A percentile compares a stretch with the other conserved stretches of the same genome.
Conservation (phyloP, 2,113 vertebrate species). For the Eubucco bourcierii region DNA sequence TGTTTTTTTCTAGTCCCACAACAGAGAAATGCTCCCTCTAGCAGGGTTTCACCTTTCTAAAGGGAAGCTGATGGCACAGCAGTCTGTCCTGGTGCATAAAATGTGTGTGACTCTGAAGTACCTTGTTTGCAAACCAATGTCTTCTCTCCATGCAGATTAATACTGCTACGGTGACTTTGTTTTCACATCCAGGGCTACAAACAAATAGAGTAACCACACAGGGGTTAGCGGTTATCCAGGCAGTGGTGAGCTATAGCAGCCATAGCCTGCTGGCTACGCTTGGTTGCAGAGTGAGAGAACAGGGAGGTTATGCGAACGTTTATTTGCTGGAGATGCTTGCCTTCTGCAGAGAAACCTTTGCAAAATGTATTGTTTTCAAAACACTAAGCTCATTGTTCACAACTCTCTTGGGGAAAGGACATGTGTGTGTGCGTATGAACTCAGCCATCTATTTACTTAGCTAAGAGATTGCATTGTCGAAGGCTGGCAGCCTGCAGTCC, state of each 20-base stretch:
- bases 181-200: not conserved
- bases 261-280: not conserved
- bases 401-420: not conserved
- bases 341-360: not conserved
- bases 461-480: not conserved
- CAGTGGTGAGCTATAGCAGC: not conserved
- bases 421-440: not conserved
- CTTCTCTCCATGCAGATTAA: not conserved
- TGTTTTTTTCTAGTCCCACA: not conserved
- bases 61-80: not conserved
- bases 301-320: not conserved
- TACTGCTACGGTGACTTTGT: not conserved
- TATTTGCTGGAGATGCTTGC: not conserved
- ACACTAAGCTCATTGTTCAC: not conserved
- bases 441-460: not conserved
- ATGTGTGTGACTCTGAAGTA: not conserved
- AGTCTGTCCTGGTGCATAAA: not conserved
- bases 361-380: not conserved
- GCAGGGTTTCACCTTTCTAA: not conserved
- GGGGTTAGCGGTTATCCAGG: not conserved
- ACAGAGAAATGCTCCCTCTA: not conserved
- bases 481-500: conserved; percentile 8
- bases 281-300: not conserved
- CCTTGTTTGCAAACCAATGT: not conserved
- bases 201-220: not conserved